phyloP scores from a whole-genome alignment of 1,140 invertebrate species.

The Plectrocnemia conspersa region DNA sequence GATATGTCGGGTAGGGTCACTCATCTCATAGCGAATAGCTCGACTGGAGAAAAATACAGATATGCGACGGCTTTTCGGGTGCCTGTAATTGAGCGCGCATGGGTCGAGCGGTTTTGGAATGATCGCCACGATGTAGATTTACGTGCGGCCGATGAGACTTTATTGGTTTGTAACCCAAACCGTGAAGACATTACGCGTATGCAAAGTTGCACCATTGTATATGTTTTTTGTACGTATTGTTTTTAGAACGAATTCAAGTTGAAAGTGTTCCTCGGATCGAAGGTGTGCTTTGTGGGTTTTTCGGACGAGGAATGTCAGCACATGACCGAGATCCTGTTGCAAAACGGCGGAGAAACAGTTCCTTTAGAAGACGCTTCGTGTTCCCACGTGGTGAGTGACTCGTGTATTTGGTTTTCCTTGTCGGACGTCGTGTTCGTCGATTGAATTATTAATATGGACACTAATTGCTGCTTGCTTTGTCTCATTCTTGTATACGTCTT shows the following conservation, averaged over 20 bases:
- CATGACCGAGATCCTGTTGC: slow-evolving; percentile 82
- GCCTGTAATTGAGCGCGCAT: slow-evolving; percentile 81
- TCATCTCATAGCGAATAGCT: slow-evolving; percentile 84
- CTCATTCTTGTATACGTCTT: too few species aligned
- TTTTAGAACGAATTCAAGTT: slow-evolving; percentile 64
- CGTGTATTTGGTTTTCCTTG: slow-evolving; percentile 1
- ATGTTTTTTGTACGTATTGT: not conserved
- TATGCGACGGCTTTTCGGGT: slow-evolving; percentile 84
- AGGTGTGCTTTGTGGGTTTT: slow-evolving; percentile 86
- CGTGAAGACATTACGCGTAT: too few species aligned
- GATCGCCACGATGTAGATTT: slow-evolving; percentile 64
- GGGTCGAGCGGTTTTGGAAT: slow-evolving; percentile 85
- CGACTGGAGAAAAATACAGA: slow-evolving; percentile 78
- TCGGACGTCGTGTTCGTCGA: not conserved
- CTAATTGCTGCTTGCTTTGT: too few species aligned
- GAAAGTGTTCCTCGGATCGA: slow-evolving; percentile 82
- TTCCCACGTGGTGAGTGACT: slow-evolving; percentile 82
- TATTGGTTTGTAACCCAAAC: slow-evolving; percentile 70
- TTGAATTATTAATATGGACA: too few species aligned
- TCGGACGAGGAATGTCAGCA: slow-evolving; percentile 80
- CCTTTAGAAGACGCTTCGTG: slow-evolving; percentile 73
- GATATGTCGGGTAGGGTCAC: slow-evolving; percentile 84
- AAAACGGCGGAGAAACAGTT: slow-evolving; percentile 77
- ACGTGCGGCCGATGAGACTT: slow-evolving; percentile 60
- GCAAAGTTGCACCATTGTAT: not conserved